These are phyloP conservation scores for Meandrusa payeni DNA, from an alignment of 2,888 invertebrate genomes.

Conservation along the genomic window DNA sequence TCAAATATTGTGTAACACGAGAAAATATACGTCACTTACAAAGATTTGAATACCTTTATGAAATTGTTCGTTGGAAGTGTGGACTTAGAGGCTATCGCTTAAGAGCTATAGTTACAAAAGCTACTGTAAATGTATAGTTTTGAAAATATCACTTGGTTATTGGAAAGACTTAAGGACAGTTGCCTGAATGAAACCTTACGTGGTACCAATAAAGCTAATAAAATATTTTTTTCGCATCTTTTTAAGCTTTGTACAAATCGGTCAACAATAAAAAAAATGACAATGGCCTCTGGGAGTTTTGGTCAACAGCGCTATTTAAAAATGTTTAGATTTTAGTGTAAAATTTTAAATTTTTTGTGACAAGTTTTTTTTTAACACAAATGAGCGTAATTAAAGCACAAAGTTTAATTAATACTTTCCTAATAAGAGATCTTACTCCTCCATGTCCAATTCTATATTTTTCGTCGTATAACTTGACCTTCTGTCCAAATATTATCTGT, in stretches of 20 bases:
- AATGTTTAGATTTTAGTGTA: too few relatives aligned
- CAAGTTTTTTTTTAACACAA: too few relatives aligned
- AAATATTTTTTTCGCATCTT: too few relatives aligned
- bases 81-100: slow-evolving; percentile 49
- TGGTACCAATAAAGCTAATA: slow-evolving; percentile 1
- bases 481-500: too few relatives aligned
- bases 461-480: too few relatives aligned
- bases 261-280: too few relatives aligned
- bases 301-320: too few relatives aligned
- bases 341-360: too few relatives aligned
- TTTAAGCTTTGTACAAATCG: too few relatives aligned
- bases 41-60: slow-evolving; percentile 34
- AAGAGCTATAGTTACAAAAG: slow-evolving; percentile 53
- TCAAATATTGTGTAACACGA: slow-evolving; percentile 39
- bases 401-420: slow-evolving; percentile 13
- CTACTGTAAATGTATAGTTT: slow-evolving; percentile 49
- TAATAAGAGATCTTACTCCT: slow-evolving; percentile 12
- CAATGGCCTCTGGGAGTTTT: too few relatives aligned
- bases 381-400: not conserved
- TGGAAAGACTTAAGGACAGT: slow-evolving; percentile 50
- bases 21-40: slow-evolving; percentile 39
- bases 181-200: slow-evolving; percentile 23
- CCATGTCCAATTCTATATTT: too few relatives aligned
- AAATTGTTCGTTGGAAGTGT: slow-evolving; percentile 65
- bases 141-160: slow-evolving; percentile 69